Evolutionary conservation across 2,113 vertebrate genomes (phyloP).

Genomic region (Isichthys henryi): DNA sequence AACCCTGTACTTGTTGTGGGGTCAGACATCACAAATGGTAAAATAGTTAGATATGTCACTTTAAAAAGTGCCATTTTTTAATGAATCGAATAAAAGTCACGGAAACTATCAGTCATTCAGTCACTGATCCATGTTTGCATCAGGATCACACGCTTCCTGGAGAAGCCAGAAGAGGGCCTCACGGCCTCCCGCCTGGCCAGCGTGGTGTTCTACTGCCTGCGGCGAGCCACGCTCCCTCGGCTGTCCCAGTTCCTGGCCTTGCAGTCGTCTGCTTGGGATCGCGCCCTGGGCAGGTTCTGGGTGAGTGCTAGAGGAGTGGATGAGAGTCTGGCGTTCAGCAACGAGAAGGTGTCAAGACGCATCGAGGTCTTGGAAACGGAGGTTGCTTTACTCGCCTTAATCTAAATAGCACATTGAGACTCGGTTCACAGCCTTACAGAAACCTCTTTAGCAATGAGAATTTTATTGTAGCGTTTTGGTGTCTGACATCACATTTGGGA

Average conservation of each 20-base stretch:
- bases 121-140: not conserved
- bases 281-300: constrained; percentile 64
- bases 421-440: not conserved
- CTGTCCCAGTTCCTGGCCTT: constrained; percentile 55
- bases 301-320: constrained; percentile 41
- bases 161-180: constrained; percentile 58
- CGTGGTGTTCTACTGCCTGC: constrained; percentile 72
- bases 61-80: not conserved
- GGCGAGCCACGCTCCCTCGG: constrained; percentile 45
- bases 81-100: not conserved
- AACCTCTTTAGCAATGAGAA: not conserved
- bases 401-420: not conserved
- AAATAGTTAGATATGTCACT: not conserved
- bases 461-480: not conserved
- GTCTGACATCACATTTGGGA: not conserved
- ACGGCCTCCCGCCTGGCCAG: constrained; percentile 64
- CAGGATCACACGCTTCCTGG: constrained; percentile 62
- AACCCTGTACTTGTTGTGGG: not conserved
- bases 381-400: not conserved
- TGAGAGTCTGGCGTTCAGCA: not conserved
- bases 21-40: not conserved
- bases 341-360: not conserved
- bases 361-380: not conserved
- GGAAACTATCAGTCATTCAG: not conserved
- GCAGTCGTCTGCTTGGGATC: constrained; percentile 40